Evolutionary conservation across 2,888 invertebrate species (phyloP), one percentile per base, ranked within the genome.

Genomic region (Oligia fasciuncula): DNA sequence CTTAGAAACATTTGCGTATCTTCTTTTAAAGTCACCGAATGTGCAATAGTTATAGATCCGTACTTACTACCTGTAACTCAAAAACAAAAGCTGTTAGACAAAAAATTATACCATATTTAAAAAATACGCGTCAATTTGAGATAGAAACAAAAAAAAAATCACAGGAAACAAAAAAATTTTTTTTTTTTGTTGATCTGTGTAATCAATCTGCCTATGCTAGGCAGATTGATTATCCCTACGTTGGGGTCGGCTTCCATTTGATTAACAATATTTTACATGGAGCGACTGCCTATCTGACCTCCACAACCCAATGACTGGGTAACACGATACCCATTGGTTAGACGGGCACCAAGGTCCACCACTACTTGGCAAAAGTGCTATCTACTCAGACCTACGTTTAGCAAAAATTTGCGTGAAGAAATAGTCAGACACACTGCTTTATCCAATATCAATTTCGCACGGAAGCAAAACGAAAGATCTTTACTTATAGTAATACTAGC

Each of bases 401-500:
- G 46, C 23, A 63, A 80, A 19, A 54, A n/a, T 11, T 9, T 29
- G 17, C 17, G 46, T 19, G 1, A 19, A 40, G 5, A 57, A 80
- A 80, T 63, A 5, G 14, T 68, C 13, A 2, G 4, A 23, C 35
- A 6, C 8, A 62, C 9, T 14, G 9, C 4, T 17, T 69, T 66
- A 9, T 66, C 0, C 6, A 75, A 70, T 46, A 46, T 51, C 43
- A 60, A 60, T 76, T 83, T 23, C 68, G 1, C 57, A 40, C 40
- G 40, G 43, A 72, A 68, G 60, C 23, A 63, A 54, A 68, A 68
- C 11, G 2, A 65, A 66, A 70, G 13, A 54, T 67, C 54, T 29
- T 62, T 62, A 29, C 29, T 29, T 29, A 84, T 43, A 54, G 5
- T 9, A 75, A 80, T 60, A 71, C n/a, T n/a, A n/a, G n/a, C n/a